phyloP scores from a whole-genome alignment of 1,140 invertebrate species.

The Drosophila rhopaloa region DNA sequence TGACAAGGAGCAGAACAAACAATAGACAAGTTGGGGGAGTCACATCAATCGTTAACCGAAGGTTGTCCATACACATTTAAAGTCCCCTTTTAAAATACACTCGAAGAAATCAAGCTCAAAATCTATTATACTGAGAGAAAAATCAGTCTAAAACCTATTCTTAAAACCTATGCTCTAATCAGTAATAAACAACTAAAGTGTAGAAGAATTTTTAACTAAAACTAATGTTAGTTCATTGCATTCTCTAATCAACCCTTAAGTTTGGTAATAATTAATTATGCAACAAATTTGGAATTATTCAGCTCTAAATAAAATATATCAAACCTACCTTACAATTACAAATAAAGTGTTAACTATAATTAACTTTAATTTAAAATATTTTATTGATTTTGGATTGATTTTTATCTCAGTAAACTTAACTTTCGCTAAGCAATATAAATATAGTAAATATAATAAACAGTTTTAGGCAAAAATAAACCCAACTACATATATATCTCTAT shows the following conservation, averaged over 20 bases:
- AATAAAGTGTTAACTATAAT: neutral
- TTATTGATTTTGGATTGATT: neutral
- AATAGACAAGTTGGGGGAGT: conserved; percentile 23
- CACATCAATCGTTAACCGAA: conserved; percentile 22
- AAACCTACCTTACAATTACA: neutral
- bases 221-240: neutral
- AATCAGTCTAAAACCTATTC: conserved; percentile 18
- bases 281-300: neutral
- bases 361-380: neutral
- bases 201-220: neutral
- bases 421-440: conserved; percentile 52
- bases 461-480: conserved; percentile 19
- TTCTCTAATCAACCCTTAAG: neutral
- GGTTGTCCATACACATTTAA: conserved; percentile 39
- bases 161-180: neutral
- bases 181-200: neutral
- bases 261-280: neutral
- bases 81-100: conserved; percentile 6
- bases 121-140: conserved; percentile 18
- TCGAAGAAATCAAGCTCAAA: conserved; percentile 52
- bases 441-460: conserved; percentile 20
- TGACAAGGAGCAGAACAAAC: conserved; percentile 52
- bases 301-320: neutral
- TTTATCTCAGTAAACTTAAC: conserved; percentile 18
- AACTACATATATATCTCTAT: conserved; percentile 37